Evolutionary conservation across 2,888 invertebrate species (phyloP), one percentile per base, ranked within the genome.

Genomic region (Drosophila acutilabella): DNA sequence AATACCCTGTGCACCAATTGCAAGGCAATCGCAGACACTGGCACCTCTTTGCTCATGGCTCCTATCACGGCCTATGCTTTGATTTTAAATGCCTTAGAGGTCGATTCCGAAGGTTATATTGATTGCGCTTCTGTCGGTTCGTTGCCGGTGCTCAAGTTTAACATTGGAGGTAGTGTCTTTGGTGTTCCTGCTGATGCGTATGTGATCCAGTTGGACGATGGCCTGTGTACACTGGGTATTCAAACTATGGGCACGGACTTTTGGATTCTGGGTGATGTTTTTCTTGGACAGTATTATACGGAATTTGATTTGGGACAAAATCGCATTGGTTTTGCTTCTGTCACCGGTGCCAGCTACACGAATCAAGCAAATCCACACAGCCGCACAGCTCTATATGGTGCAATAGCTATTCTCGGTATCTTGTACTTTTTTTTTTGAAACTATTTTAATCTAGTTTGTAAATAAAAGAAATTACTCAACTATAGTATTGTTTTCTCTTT

Each of bases 211-310:
- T 0, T 44, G 8, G 93, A 23, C 23, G 23, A 95, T 91, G 94
- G 95, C 85, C 93, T 96, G 57, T 99, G 99, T 90, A 93, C 98
- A 80, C 96, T 97, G 81, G 98, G 98, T 60, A 98, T 99, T 93
- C 97, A 52, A 94, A 97, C 8, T 1, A 88, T 98, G 98, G 93
- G 95, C 97, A 61, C 33, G 0, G 20, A 59, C 0, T 94, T 98
- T 81, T 99, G 99, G 99, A 98, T 99, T 92, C 94, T 99, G 79
- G 98, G 98, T 64, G 98, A 98, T 93, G 96, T 98, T 74, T 99
- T 98, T 93, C 97, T 98, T 91, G 98, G 98, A 57, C 95, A 95
- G 89, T 98, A 95, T 93, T 99, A 98, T 94, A 97, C 98, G 0
- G 97, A 97, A 93, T 99, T 98, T 93, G 98, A 98, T 93, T 93